Conservation (phyloP, 2,113 vertebrate genomes). For the Oxyruncus cristatus region DNA sequence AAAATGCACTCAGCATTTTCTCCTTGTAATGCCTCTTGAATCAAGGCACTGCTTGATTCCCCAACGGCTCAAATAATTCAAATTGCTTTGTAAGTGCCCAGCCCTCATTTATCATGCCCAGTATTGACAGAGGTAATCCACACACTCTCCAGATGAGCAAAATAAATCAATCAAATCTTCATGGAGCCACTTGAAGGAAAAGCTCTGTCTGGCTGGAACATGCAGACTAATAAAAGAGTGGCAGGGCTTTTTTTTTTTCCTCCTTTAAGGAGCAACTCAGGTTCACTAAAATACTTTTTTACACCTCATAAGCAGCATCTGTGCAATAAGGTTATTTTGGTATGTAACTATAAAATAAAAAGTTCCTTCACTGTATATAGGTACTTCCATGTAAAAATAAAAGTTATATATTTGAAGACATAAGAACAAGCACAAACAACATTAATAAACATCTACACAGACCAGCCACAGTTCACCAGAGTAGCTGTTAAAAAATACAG, state of each 20-base stretch:
- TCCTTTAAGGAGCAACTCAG: not conserved
- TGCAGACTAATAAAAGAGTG: not conserved
- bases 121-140: constrained; percentile 53
- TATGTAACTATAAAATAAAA: not conserved
- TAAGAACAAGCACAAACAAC: not conserved
- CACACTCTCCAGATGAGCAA: constrained; percentile 22
- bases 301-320: not conserved
- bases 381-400: not conserved
- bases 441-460: not conserved
- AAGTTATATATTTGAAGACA: not conserved
- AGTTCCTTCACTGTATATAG: not conserved
- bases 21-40: not conserved
- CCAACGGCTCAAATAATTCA: not conserved
- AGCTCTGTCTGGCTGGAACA: not conserved
- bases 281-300: not conserved
- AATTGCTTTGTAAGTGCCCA: constrained; percentile 21
- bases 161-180: constrained; percentile 53
- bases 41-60: not conserved
- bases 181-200: constrained; percentile 20
- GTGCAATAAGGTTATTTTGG: not conserved
- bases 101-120: constrained; percentile 21
- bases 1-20: not conserved
- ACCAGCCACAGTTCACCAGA: not conserved
- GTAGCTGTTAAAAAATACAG: not conserved
- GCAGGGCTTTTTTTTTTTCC: not conserved